phyloP scores from a whole-genome alignment of 2,797 vertebrate species.

The Acipenser ruthenus region DNA sequence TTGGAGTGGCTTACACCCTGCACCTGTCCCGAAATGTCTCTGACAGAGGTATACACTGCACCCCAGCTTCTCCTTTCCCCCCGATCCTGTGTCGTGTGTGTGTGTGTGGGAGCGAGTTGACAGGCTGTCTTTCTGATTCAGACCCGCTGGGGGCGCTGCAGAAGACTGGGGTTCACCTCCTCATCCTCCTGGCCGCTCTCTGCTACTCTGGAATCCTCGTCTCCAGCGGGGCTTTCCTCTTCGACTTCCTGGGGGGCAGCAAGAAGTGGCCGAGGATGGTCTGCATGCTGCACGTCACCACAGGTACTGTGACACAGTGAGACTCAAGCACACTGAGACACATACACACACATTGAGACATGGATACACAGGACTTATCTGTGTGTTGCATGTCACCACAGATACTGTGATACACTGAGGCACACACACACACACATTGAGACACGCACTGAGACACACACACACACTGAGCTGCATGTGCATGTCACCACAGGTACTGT shows the following conservation, averaged over 20 bases:
- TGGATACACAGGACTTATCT: too few relatives aligned
- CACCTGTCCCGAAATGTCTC: slow-evolving; percentile 35
- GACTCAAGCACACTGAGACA: too few relatives aligned
- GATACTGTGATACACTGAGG: too few relatives aligned
- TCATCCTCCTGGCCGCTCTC: slow-evolving; percentile 26
- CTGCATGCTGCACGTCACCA: slow-evolving; percentile 22
- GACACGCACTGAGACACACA: too few relatives aligned
- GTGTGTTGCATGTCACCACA: too few relatives aligned
- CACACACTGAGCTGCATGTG: too few relatives aligned
- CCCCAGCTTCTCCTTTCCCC: too few relatives aligned
- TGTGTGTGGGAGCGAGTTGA: background rate
- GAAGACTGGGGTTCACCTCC: slow-evolving; percentile 26
- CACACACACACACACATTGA: too few relatives aligned
- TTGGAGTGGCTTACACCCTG: slow-evolving; percentile 39
- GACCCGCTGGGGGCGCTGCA: slow-evolving; percentile 32
- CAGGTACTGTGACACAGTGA: slow-evolving; percentile 24
- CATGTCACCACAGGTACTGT: too few relatives aligned
- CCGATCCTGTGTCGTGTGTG: background rate
- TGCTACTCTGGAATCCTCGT: slow-evolving; percentile 35
- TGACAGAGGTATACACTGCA: slow-evolving; percentile 27
- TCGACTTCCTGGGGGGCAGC: slow-evolving; percentile 32
- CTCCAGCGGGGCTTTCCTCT: slow-evolving; percentile 35
- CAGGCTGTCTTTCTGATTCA: slow-evolving; percentile 10
- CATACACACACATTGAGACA: too few relatives aligned
- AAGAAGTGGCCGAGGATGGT: slow-evolving; percentile 23